These are phyloP conservation scores for Callosobruchus maculatus DNA, from an alignment of 2,888 invertebrate species.

Conservation along the genomic window DNA sequence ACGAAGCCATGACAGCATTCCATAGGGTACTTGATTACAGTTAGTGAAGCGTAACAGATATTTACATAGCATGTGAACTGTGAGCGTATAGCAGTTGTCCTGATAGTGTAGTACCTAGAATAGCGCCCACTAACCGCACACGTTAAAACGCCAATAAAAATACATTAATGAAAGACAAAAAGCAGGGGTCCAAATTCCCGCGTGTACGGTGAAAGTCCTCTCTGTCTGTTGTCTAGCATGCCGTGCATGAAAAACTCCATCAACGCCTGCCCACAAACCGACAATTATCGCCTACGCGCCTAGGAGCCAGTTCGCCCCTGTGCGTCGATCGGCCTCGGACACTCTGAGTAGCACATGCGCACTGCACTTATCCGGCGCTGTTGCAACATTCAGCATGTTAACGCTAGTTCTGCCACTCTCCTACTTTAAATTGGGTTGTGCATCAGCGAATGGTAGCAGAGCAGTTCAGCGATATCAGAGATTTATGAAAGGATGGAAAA, in stretches of 20 bases:
- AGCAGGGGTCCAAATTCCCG: neutral
- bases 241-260: conserved; percentile 2
- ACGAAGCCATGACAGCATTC: too few species aligned
- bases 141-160: neutral
- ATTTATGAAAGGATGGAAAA: too few species aligned
- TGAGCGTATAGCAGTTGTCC: too few species aligned
- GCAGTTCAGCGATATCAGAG: too few species aligned
- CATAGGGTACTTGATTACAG: too few species aligned
- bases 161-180: neutral
- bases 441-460: neutral
- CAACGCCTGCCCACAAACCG: neutral
- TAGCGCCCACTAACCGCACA: neutral
- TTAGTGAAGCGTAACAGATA: neutral
- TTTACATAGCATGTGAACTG: too few species aligned
- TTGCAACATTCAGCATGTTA: conserved; percentile 43
- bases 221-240: conserved; percentile 18
- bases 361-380: conserved; percentile 51
- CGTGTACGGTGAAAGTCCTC: conserved; percentile 7
- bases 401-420: neutral
- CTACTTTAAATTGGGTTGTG: neutral
- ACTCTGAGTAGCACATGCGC: conserved; percentile 43
- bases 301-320: conserved; percentile 18
- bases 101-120: neutral
- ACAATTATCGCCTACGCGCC: conserved; percentile 11
- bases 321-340: conserved; percentile 48